phyloP scores from a whole-genome alignment of 2,888 invertebrate species.

The Eristalinus aeneus region DNA sequence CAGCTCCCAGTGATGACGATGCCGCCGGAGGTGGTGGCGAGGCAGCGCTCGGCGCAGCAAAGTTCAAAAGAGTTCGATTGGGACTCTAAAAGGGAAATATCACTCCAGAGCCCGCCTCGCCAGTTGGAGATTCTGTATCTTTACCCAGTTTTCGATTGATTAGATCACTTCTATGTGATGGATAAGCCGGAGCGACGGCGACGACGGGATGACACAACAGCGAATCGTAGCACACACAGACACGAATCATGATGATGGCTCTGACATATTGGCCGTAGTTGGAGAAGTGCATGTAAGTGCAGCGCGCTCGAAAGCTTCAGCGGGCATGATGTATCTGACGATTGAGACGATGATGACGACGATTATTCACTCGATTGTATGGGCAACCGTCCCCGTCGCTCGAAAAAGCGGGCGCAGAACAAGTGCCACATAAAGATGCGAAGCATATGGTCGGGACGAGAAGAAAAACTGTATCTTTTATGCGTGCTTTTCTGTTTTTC shows the following conservation, averaged over 20 bases:
- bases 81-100: constrained; percentile 57
- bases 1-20: neutral
- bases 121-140: constrained; percentile 21
- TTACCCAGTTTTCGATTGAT: constrained; percentile 64
- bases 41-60: constrained; percentile 16
- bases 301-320: constrained; percentile 50
- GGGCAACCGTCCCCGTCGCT: constrained; percentile 21
- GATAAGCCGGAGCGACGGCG: constrained; percentile 2
- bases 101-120: constrained; percentile 52
- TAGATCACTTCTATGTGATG: constrained; percentile 56
- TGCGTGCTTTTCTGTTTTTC: neutral
- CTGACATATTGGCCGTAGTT: constrained; percentile 58
- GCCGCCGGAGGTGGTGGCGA: neutral
- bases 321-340: constrained; percentile 24
- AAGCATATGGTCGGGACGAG: constrained; percentile 35
- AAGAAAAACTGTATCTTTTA: neutral
- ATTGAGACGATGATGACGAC: constrained; percentile 31
- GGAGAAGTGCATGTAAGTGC: constrained; percentile 50
- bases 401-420: constrained; percentile 12
- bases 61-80: constrained; percentile 61
- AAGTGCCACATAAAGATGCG: constrained; percentile 57
- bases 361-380: constrained; percentile 27
- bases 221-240: constrained; percentile 42
- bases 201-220: constrained; percentile 11
- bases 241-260: constrained; percentile 57